Evolutionary conservation across 2,888 invertebrate species (phyloP).

Genomic region (Sinopyrophorus schimmeli): DNA sequence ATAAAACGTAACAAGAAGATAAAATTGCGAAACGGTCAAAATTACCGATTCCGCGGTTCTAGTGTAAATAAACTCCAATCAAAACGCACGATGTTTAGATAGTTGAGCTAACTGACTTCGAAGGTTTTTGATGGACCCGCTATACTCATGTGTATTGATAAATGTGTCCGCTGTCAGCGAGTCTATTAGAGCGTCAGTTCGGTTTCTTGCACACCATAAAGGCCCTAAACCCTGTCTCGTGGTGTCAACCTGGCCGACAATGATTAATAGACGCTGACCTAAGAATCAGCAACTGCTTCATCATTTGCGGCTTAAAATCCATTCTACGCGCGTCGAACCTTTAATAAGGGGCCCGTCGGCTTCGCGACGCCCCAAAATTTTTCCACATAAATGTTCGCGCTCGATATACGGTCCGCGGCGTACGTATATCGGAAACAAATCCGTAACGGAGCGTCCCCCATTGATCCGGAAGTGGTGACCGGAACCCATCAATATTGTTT

Average conservation of each 20-base stretch:
- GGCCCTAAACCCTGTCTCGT: slow-evolving; percentile 41
- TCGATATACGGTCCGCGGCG: neutral
- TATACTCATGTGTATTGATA: slow-evolving; percentile 39
- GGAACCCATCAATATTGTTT: slow-evolving; percentile 52
- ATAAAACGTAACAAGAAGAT: too few species aligned
- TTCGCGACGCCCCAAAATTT: too few species aligned
- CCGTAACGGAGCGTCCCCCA: slow-evolving; percentile 34
- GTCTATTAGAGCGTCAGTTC: slow-evolving; percentile 42
- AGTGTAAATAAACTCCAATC: too few species aligned
- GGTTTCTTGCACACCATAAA: slow-evolving; percentile 41
- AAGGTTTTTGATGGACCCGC: slow-evolving; percentile 23
- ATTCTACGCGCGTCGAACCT: slow-evolving; percentile 18
- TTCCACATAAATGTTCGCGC: slow-evolving; percentile 5
- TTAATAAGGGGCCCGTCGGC: slow-evolving; percentile 2
- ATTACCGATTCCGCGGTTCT: too few species aligned
- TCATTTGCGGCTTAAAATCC: slow-evolving; percentile 34
- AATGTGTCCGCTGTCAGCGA: slow-evolving; percentile 43
- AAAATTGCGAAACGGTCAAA: too few species aligned
- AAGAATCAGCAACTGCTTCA: slow-evolving; percentile 45
- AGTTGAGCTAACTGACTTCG: too few species aligned
- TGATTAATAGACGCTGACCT: slow-evolving; percentile 48
- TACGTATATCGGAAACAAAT: slow-evolving; percentile 16
- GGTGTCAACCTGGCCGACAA: slow-evolving; percentile 41
- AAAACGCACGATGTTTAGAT: too few species aligned
- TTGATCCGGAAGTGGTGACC: slow-evolving; percentile 48